Base-by-base conservation (phyloP, 2,113 vertebrate genomes). In the Zingel zingel region DNA sequence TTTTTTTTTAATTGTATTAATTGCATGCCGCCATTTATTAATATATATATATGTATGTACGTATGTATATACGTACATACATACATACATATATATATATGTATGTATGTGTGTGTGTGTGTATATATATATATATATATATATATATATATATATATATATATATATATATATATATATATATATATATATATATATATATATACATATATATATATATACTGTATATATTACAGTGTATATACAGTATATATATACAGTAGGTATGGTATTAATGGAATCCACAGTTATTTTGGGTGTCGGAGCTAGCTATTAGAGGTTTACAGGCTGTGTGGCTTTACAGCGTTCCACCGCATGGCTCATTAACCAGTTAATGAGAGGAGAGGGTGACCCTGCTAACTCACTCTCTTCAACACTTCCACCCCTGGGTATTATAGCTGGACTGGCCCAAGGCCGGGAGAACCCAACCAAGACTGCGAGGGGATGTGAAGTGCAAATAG, bases 281-380 rank as follows among this genome's bases (percentile, higher is more conserved):
- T 75, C 63, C 19, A 10, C 62, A 43, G 69, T 84, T 84, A 86
- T 88, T 88, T 84, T 71, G 54, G 27, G 25, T 83, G 53, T 69
- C 68, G 51, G 73, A 66, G 58, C 74, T 54, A 78, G 88, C 89
- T 88, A 85, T 88, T 84, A 61, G 78, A 67, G 75, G 65, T 91
- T 91, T 92, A 86, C 86, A 74, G 82, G 63, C 84, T 77, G 69
- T 90, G 86, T 82, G 87, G 59, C 70, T 91, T 89, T 90, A 89
- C 85, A 91, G 79, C 82, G 85, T 84, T 89, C 86, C 56, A 30
- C 61, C 45, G 30, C 83, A 90, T 15, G 90, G 86, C 84, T 91
- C 92, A 92, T 93, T 92, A 90, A 71, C 54, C 89, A 79, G 39
- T 88, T 91, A 91, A 93, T 93, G 90, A 89, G 87, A 92, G 76